Percentiles rank a stretch among this genome's conserved stretches.
Conservation (phyloP, 2,113 vertebrate genomes). For the Fulica atra region DNA sequence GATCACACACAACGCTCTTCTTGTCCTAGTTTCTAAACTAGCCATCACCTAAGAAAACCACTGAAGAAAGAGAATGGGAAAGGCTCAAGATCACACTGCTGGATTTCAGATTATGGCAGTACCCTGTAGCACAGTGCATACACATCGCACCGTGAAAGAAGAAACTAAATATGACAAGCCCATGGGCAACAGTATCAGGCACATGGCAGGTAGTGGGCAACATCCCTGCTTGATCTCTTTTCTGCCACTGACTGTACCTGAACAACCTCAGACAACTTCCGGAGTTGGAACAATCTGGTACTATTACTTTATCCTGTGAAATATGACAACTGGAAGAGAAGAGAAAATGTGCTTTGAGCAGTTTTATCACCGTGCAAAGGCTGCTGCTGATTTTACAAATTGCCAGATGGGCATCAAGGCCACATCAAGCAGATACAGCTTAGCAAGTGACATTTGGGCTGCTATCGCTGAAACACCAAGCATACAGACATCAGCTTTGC, state of each 20-base stretch:
- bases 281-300: neutral
- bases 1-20: neutral
- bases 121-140: neutral
- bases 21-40: neutral
- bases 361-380: neutral
- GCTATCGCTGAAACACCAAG: neutral
- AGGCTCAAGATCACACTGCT: neutral
- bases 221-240: neutral
- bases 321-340: neutral
- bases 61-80: neutral
- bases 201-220: neutral
- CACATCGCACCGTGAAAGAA: neutral
- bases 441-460: slow-evolving; percentile 19
- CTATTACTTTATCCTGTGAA: neutral
- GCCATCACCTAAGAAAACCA: neutral
- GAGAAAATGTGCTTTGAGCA: neutral
- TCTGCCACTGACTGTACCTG: neutral
- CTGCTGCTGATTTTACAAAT: slow-evolving; percentile 11
- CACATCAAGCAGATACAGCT: neutral
- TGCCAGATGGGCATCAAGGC: slow-evolving; percentile 10
- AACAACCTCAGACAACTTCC: neutral
- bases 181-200: neutral
- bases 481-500: neutral
- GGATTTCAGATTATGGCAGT: neutral
- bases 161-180: neutral